These are phyloP conservation scores for Reticulitermes speratus DNA, from an alignment of 1,140 invertebrate species.

Conservation along the genomic window DNA sequence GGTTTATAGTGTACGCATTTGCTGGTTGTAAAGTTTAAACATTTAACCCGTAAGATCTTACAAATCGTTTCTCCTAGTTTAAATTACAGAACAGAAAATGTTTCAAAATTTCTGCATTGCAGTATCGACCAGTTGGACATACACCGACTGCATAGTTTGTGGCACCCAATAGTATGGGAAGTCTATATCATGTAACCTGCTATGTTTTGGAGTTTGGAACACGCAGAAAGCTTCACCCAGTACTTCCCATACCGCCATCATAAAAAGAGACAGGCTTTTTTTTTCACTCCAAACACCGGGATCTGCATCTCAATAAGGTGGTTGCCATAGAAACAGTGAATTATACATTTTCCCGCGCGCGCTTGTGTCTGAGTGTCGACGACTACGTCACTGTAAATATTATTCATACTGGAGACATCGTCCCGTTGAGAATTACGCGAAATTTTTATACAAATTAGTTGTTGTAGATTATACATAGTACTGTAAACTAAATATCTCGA, in stretches of 20 bases:
- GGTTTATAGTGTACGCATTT: too few relatives aligned
- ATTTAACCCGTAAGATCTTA: too few relatives aligned
- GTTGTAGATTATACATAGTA: too few relatives aligned
- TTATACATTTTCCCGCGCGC: slow-evolving; percentile 10
- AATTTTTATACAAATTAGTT: too few relatives aligned
- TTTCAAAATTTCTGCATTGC: too few relatives aligned
- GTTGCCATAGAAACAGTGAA: slow-evolving; percentile 18
- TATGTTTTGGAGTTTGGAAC: neutral
- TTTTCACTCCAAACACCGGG: neutral
- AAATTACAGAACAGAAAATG: too few relatives aligned
- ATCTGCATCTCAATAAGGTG: slow-evolving; percentile 11
- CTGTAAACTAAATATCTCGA: too few relatives aligned
- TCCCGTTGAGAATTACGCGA: neutral
- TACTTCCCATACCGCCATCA: neutral
- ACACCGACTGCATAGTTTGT: neutral
- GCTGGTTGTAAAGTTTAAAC: too few relatives aligned
- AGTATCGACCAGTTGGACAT: too few relatives aligned
- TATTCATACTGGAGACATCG: neutral
- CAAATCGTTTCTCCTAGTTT: too few relatives aligned
- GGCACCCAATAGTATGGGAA: neutral
- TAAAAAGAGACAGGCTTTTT: neutral
- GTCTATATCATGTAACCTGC: neutral
- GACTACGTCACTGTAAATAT: neutral
- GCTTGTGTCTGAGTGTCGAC: neutral
- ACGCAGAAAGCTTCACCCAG: neutral